Evolutionary conservation across 2,888 invertebrate genomes (phyloP), one percentile per base, ranked within the genome.

Genomic region (Dasypolia templi): DNA sequence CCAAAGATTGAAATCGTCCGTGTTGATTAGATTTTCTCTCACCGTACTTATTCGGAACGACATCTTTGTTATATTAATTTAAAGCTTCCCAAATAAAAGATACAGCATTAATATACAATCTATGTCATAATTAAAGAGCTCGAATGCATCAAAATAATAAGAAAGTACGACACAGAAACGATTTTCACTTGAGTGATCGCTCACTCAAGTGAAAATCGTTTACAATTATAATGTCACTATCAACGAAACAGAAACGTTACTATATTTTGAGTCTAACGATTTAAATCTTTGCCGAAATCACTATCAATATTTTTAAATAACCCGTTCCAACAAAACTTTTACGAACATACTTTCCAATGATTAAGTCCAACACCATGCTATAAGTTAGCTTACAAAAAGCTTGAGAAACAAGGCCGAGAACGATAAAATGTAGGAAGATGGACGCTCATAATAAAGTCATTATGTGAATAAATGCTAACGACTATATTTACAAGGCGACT

Each of bases 401-500:
- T 80, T 74, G 72, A 77, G 80, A 77, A 80, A 80, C 79, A 75
- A 69, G 68, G 56, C 72, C 71, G 78, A 83, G 78, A 83, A 86
- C 85, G 85, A 88, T 90, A 88, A 90, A 90, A 86, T 85, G 81
- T 81, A 72, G 77, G 73, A 83, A 87, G 89, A 91, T 88, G 87
- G 89, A 83, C 87, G 90, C 86, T 91, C 92, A 91, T 95, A 95
- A 95, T 95, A 95, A 94, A 95, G 93, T 91, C 93, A 95, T 95
- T 95, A 95, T 90, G 89, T 88, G 92, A 90, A 92, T 94, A 93
- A 95, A 94, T 90, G 93, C 91, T 94, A 95, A 95, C 93, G 93
- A 94, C 91, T 91, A 90, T 93, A 93, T 93, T 95, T 93, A 94
- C 93, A 91, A 92, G 92, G 92, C 93, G 92, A 91, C 93, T 93